phyloP scores from a whole-genome alignment of 2,797 vertebrate species.

The Lepidocolaptes lacrymiger region DNA sequence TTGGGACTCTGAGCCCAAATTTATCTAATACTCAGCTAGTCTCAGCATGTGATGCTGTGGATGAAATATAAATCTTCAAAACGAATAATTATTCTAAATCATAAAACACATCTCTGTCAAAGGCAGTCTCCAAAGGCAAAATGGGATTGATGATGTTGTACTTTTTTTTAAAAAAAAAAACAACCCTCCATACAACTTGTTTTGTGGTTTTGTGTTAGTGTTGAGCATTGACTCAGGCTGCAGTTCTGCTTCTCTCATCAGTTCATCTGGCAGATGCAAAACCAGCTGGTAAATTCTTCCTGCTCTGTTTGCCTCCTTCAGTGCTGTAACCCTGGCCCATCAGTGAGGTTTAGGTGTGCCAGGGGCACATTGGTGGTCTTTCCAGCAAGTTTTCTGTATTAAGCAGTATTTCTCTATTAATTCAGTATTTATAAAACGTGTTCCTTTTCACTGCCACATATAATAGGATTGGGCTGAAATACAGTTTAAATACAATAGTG shows the following conservation, averaged over 20 bases:
- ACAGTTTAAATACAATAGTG: background rate
- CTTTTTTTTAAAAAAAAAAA: background rate
- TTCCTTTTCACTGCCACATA: background rate
- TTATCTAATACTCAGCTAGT: background rate
- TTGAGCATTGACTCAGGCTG: background rate
- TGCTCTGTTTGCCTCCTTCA: background rate
- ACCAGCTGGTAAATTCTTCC: background rate
- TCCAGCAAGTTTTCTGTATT: background rate
- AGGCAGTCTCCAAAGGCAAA: background rate
- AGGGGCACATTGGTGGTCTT: background rate
- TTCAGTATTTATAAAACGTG: background rate
- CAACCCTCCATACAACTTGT: fast-evolving
- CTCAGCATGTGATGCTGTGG: background rate
- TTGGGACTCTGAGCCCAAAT: background rate
- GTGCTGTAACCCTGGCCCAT: background rate
- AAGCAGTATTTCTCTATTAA: background rate
- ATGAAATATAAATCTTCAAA: background rate
- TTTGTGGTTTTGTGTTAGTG: background rate
- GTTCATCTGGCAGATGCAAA: background rate
- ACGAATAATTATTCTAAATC: background rate
- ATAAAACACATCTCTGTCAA: background rate
- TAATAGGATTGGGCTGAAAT: background rate
- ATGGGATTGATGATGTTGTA: background rate
- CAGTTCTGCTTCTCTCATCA: background rate
- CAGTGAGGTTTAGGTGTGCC: background rate